These are phyloP conservation scores for Branchipolynoe longqiensis DNA, from an alignment of 2,888 invertebrate species.

Conservation along the genomic window DNA sequence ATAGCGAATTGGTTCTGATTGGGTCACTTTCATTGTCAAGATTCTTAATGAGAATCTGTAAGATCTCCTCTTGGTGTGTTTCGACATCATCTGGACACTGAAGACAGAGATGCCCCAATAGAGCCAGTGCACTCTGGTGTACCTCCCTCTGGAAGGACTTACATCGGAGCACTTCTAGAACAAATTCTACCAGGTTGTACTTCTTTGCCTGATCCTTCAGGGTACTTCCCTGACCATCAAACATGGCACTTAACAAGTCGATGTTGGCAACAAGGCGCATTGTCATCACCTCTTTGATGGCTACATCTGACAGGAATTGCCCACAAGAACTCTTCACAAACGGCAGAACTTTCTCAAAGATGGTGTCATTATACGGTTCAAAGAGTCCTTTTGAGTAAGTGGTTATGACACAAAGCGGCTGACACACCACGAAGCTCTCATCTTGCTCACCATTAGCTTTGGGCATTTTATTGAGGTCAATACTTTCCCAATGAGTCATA, in stretches of 20 bases:
- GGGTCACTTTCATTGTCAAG: slow-evolving; percentile 16
- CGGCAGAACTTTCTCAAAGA: slow-evolving; percentile 60
- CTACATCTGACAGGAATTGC: background rate
- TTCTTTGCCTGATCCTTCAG: slow-evolving; percentile 5
- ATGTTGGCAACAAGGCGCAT: slow-evolving; percentile 51
- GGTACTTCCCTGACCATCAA: slow-evolving; percentile 64
- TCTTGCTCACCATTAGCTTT: slow-evolving; percentile 5
- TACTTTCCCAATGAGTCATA: slow-evolving; percentile 61
- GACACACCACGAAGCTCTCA: slow-evolving; percentile 63
- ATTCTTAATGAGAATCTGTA: background rate
- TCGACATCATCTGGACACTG: slow-evolving; percentile 40
- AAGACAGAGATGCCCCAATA: slow-evolving; percentile 64
- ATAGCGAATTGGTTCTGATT: slow-evolving; percentile 63
- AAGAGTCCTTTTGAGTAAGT: slow-evolving; percentile 58
- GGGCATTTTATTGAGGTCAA: slow-evolving; percentile 35
- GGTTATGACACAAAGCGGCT: slow-evolving; percentile 64
- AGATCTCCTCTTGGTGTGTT: background rate
- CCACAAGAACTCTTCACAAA: slow-evolving; percentile 38
- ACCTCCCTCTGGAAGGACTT: slow-evolving; percentile 55
- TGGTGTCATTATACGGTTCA: slow-evolving; percentile 56
- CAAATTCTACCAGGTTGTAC: slow-evolving; percentile 48
- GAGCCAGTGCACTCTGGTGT: slow-evolving; percentile 65
- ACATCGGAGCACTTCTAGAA: slow-evolving; percentile 57
- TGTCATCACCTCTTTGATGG: slow-evolving; percentile 26
- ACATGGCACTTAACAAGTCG: slow-evolving; percentile 65